Conservation (phyloP, 64 coral and sea anemone genomes). For the Astreopora myriophthalma region DNA sequence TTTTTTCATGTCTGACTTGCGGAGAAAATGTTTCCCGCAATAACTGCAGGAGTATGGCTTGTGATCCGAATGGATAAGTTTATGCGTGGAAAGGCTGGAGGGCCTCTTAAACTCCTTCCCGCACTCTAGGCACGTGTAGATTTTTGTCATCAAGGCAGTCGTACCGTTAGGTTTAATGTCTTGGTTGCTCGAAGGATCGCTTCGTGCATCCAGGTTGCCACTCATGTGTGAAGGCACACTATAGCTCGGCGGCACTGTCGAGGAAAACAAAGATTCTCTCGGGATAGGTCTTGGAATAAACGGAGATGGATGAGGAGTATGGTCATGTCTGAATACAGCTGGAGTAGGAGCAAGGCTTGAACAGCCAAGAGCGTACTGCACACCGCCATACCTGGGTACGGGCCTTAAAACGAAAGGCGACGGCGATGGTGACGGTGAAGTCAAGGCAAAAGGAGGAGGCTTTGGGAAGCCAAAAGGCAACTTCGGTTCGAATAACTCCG, state of each 20-base stretch:
- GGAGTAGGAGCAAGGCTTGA: neutral
- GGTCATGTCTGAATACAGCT: neutral
- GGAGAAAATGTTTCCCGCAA: conserved; percentile 88
- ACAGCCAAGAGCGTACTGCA: neutral
- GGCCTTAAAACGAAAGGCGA: neutral
- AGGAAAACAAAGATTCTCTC: neutral
- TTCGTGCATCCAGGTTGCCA: neutral
- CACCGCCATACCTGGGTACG: neutral
- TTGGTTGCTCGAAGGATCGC: neutral
- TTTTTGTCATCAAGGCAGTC: conserved; percentile 20
- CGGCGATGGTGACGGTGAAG: neutral
- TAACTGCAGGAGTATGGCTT: conserved; percentile 88
- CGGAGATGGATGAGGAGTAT: neutral
- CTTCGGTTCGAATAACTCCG: neutral
- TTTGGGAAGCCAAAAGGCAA: conserved; percentile 7
- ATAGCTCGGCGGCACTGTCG: neutral
- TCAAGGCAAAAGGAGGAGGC: neutral
- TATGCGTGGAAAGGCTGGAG: conserved; percentile 89
- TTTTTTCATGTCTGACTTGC: conserved; percentile 97
- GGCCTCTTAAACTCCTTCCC: conserved; percentile 91
- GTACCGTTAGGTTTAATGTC: neutral
- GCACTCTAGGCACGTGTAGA: conserved; percentile 85
- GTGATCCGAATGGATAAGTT: conserved; percentile 91
- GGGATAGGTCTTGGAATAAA: conserved; percentile 1
- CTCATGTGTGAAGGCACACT: neutral